Base-by-base conservation (phyloP, 2,888 invertebrate species). In the Tineola bisselliella region DNA sequence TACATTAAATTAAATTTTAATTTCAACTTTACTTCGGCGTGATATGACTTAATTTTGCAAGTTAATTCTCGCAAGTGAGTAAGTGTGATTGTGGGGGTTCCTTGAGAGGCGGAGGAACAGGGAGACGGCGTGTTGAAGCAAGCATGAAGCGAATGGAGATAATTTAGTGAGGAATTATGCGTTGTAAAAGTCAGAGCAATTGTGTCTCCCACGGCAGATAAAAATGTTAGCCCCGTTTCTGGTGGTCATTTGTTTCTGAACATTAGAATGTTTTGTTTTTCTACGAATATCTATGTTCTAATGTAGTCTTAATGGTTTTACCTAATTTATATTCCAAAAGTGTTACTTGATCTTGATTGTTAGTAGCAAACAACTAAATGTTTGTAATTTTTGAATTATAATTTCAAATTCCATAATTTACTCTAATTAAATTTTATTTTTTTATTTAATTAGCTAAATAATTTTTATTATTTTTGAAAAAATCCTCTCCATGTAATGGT, bases 111-210 rank as follows among this genome's bases (percentile, higher is more conserved):
- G 61, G 59, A 54, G 52, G 66, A 64, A 60, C 8, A 66, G 68
- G 63, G 64, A 65, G 64, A 64, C 68, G 71, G 71, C 76, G 79
- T 70, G 79, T 71, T 74, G 78, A 79, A 76, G 76, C 76, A 73
- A 73, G 73, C 77, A 76, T 75, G 81, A 77, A 79, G 72, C 75
- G 77, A 75, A 70, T 69, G 69, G 71, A 77, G 76, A 79, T 84
- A 82, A 84, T 83, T 84, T 84, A 81, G 71, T 78, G 73, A 73
- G 72, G 73, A 80, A 80, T 81, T 81, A 81, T 81, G 72, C 75
- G 71, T 68, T 69, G 71, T 69, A 74, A 72, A 69, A 75, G 77
- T 60, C 56, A 58, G 33, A 58, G 58, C 58, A 58, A 33, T 60
- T 60, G 44, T 59, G 17, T 60, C 59, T 43, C 15, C n/a, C 17